Conservation (phyloP, 2,797 vertebrate species). For the Tachyglossus aculeatus region DNA sequence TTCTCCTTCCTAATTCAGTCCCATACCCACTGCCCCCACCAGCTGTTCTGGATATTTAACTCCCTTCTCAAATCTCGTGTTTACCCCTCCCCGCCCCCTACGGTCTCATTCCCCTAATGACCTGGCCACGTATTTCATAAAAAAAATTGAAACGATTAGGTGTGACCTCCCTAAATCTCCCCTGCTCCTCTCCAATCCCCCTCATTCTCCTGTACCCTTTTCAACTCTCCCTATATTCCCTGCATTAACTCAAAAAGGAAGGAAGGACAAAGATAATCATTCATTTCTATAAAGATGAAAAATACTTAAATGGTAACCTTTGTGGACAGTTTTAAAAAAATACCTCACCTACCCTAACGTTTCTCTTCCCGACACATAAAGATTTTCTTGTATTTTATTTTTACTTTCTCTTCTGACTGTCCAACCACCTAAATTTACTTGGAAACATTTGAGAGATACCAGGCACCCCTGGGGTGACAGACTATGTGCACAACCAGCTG, state of each 20-base stretch:
- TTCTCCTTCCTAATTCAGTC: no score
- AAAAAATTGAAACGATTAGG: no score
- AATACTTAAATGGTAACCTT: not conserved
- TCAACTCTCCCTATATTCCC: not conserved
- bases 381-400: not conserved
- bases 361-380: not conserved
- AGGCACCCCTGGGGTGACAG: not conserved
- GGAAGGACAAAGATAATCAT: not conserved
- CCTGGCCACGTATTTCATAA: no score
- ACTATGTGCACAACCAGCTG: not conserved
- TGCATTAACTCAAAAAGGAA: not conserved
- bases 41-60: no score
- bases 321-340: no score
- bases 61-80: no score
- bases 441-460: not conserved
- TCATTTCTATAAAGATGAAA: not conserved
- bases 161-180: no score
- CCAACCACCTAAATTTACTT: not conserved
- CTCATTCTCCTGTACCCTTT: not conserved
- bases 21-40: no score
- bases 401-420: not conserved
- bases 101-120: no score
- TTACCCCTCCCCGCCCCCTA: no score
- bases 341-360: no score
- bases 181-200: not conserved